Base-by-base conservation (phyloP, 2,113 vertebrate genomes). In the Gymnocephalus cernua region DNA sequence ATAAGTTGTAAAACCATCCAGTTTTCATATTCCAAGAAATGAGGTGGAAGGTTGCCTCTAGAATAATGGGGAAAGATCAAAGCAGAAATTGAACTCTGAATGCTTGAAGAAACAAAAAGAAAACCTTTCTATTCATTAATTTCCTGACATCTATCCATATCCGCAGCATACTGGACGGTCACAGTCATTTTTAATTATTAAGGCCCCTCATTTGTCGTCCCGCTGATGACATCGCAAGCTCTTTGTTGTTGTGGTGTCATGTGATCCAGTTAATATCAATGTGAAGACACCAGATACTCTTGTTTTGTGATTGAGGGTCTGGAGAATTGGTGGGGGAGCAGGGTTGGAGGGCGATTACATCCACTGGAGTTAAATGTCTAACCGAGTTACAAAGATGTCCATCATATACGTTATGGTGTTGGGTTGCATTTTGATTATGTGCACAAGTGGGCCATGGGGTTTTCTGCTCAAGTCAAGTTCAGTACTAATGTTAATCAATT, bases 161-260 rank as follows among this genome's bases (percentile, higher is more conserved):
- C 93, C 79, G 32, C 83, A 85, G 89, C 90, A 93, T 93, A 95
- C 90, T 95, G 91, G 85, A 90, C 56, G 73, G 84, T 85, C 83
- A 74, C 80, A 48, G 77, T 84, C 82, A 50, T 88, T 89, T 89
- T 95, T 84, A 94, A 96, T 95, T 92, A 95, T 96, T 95, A 92
- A 96, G 79, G 80, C 50, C 73, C 4, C 86, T 94, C 79, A 93
- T 95, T 96, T 95, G 95, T 95, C 84, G 23, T 45, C 67, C 50
- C 18, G 61, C 88, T 81, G 83, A 85, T 93, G 93, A 91, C 91
- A 94, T 94, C 94, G 94, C 80, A 75, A 73, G 82, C 80, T 91
- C 89, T 95, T 95, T 95, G 94, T 95, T 56, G 75, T 56, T 57
- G 79, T 66, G 45, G 66, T 90, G 94, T 92, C 90, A 96, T 90